phyloP scores from a whole-genome alignment of 2,888 invertebrate species.

The Trachelus iudaicus region DNA sequence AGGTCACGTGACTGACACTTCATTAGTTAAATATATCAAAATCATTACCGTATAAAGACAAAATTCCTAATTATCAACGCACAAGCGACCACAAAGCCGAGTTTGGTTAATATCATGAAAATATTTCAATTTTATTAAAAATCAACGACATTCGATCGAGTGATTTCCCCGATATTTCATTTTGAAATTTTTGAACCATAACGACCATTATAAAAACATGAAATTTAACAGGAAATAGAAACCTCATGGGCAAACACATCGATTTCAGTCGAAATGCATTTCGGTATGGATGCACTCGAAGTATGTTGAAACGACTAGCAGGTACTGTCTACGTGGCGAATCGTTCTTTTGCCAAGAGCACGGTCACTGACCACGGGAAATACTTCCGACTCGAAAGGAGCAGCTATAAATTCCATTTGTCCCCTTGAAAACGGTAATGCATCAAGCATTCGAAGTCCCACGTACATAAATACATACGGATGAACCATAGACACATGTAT shows the following conservation, averaged over 20 bases:
- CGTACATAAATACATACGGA: neutral
- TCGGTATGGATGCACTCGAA: neutral
- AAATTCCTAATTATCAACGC: neutral
- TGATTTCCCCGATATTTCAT: neutral
- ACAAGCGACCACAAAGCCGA: neutral
- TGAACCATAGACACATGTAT: neutral
- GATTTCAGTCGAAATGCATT: constrained; percentile 26
- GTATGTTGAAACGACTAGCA: neutral
- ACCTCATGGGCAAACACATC: constrained; percentile 34
- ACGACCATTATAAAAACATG: neutral
- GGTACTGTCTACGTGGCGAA: neutral
- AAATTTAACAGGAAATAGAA: neutral
- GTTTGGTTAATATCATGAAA: neutral
- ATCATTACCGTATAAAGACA: neutral
- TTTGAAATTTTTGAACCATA: neutral
- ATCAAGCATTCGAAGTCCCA: constrained; percentile 18
- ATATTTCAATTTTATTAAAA: too few relatives aligned
- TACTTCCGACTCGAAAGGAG: constrained; percentile 30
- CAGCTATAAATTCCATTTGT: constrained; percentile 48
- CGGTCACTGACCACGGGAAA: constrained; percentile 34
- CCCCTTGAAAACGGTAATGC: constrained; percentile 34
- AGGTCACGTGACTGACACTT: neutral
- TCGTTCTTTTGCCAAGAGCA: constrained; percentile 29
- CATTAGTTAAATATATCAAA: neutral
- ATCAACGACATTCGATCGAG: too few relatives aligned